Conservation (phyloP, 2,888 invertebrate species). For the Strigamia crassipes region DNA sequence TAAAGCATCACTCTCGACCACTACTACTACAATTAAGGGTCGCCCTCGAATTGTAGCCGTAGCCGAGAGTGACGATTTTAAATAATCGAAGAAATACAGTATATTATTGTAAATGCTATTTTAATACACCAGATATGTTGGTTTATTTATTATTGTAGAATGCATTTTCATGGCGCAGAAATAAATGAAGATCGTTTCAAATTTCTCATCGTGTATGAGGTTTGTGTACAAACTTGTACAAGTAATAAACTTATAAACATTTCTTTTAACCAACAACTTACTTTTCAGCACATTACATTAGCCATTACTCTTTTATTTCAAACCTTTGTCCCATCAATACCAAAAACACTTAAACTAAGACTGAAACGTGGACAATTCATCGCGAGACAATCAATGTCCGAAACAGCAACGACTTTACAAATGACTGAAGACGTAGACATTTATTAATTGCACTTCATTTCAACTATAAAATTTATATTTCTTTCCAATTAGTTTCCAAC, state of each 20-base stretch:
- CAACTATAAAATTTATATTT: not conserved
- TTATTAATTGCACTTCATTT: not conserved
- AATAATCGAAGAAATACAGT: too few species aligned
- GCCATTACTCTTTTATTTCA: not conserved
- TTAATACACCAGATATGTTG: too few species aligned
- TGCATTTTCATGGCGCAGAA: not conserved
- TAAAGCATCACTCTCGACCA: too few species aligned
- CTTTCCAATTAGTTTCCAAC: not conserved
- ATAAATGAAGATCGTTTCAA: not conserved
- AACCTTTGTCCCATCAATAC: not conserved
- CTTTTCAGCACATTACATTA: slow-evolving; percentile 6
- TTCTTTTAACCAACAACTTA: not conserved
- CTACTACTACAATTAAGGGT: too few species aligned
- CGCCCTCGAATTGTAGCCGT: too few species aligned
- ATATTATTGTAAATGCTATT: too few species aligned
- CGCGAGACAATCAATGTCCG: not conserved
- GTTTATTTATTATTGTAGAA: not conserved
- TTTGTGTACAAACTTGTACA: not conserved
- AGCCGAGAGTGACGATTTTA: too few species aligned
- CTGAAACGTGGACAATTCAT: not conserved
- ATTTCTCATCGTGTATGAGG: not conserved
- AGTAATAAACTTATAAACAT: not conserved
- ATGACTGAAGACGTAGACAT: not conserved
- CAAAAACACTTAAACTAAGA: not conserved
- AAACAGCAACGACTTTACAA: not conserved